Percentiles rank a stretch among this genome's conserved stretches.
These are phyloP conservation scores for Morinoia aosen DNA, from an alignment of 2,888 invertebrate species.

Conservation along the genomic window DNA sequence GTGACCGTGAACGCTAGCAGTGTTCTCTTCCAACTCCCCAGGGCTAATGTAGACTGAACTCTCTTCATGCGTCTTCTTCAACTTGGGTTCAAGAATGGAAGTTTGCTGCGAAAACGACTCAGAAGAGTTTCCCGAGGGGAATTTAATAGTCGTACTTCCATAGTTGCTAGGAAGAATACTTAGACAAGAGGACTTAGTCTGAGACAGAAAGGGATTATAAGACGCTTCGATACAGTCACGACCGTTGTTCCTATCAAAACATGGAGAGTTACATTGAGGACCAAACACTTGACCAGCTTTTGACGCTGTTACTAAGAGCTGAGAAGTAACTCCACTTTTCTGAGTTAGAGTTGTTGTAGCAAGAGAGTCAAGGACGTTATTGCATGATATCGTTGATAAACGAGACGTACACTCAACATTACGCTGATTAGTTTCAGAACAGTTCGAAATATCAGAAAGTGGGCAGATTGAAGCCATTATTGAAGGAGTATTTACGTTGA, in stretches of 20 bases:
- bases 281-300: neutral
- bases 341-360: neutral
- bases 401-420: neutral
- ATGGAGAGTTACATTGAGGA: neutral
- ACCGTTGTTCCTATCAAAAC: neutral
- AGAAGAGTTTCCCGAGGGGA: neutral
- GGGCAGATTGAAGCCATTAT: neutral
- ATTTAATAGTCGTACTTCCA: neutral
- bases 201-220: neutral
- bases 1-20: neutral
- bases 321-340: neutral
- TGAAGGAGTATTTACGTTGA: neutral
- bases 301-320: neutral
- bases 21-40: neutral
- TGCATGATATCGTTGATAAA: neutral
- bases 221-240: neutral
- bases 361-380: neutral
- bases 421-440: neutral
- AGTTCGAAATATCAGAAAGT: neutral
- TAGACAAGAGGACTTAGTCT: neutral
- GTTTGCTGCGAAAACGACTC: neutral
- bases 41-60: neutral
- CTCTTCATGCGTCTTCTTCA: neutral
- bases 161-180: neutral
- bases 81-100: neutral